These are phyloP conservation scores for Danio aesculapii DNA, from an alignment of 2,797 vertebrate species.

Conservation along the genomic window DNA sequence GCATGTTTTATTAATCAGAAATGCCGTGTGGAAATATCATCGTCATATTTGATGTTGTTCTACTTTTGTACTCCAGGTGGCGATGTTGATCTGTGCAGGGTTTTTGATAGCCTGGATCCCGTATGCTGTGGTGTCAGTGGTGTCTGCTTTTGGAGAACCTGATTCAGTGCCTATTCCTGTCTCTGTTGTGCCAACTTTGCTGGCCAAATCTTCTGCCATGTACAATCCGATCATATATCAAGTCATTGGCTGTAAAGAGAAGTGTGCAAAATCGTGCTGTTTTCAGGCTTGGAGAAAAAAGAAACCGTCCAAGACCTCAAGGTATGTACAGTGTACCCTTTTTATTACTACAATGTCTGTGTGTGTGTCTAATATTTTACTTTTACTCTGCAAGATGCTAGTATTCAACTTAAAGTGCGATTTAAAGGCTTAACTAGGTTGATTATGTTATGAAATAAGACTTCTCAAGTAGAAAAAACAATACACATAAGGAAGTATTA, in stretches of 20 bases:
- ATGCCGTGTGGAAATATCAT: not conserved
- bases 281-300: slow-evolving; percentile 75
- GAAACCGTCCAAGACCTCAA: slow-evolving; percentile 78
- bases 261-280: slow-evolving; percentile 75
- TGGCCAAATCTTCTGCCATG: slow-evolving; percentile 95
- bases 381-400: no score
- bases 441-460: no score
- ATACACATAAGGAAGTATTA: no score
- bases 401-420: no score
- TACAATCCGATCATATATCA: slow-evolving; percentile 98
- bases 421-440: no score
- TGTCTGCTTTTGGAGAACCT: slow-evolving; percentile 90
- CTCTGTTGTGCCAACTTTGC: slow-evolving; percentile 89
- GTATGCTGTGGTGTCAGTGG: slow-evolving; percentile 91
- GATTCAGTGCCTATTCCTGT: slow-evolving; percentile 88
- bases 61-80: slow-evolving; percentile 81
- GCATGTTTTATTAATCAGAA: not conserved
- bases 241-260: slow-evolving; percentile 84
- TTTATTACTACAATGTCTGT: not conserved
- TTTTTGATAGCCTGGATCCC: slow-evolving; percentile 97
- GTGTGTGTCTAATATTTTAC: no score
- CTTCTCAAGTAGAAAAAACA: no score
- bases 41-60: slow-evolving; percentile 8
- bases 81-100: slow-evolving; percentile 95
- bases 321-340: slow-evolving; percentile 72